Conservation (phyloP, 2,888 invertebrate species). For the Polydrusus tereticollis region DNA sequence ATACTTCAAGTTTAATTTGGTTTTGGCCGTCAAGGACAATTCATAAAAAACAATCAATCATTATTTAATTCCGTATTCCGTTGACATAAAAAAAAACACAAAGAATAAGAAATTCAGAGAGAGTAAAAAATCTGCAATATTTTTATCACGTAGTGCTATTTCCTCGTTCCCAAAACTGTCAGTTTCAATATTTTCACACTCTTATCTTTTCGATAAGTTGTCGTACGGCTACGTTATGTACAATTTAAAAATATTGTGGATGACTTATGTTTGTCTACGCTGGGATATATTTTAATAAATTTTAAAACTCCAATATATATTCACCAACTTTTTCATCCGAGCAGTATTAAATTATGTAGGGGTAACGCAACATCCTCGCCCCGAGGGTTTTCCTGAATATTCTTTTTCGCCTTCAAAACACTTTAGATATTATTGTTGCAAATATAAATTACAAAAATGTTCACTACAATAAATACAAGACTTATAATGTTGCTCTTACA, state of each 20-base stretch:
- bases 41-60: no score
- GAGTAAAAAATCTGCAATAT: background rate
- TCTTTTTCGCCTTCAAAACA: background rate
- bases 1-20: no score
- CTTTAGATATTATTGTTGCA: no score
- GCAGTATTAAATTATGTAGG: background rate
- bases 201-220: background rate
- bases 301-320: background rate
- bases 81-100: background rate
- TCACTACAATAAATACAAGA: no score
- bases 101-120: background rate
- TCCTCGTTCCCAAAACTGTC: slow-evolving; percentile 1
- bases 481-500: no score
- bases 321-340: background rate
- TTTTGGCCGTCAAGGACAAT: no score
- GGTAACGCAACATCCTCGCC: background rate
- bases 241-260: background rate
- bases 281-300: background rate
- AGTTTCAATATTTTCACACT: background rate
- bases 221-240: background rate
- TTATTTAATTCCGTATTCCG: background rate
- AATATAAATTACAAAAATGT: no score
- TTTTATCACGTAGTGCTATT: slow-evolving; percentile 5
- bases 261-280: background rate
- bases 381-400: background rate